Evolutionary conservation across 2,888 invertebrate genomes (phyloP).

Genomic region (Nebria brevicollis): DNA sequence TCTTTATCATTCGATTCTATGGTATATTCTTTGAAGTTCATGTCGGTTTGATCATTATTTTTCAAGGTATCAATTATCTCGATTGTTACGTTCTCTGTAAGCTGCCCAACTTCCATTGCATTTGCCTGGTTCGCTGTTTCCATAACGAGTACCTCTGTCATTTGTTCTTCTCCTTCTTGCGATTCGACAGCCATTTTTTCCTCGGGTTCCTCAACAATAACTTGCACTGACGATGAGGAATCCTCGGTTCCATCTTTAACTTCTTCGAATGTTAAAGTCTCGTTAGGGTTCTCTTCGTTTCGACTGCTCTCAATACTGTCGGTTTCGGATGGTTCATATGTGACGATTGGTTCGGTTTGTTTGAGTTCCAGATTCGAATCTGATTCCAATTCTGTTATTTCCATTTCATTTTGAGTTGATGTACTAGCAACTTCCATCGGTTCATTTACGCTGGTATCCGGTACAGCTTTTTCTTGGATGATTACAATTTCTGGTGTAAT

Average conservation of each 20-base stretch:
- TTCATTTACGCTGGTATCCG: constrained; percentile 25
- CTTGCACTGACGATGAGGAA: constrained; percentile 12
- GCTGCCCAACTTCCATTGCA: constrained; percentile 20
- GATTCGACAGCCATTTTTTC: neutral
- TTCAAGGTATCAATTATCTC: constrained; percentile 30
- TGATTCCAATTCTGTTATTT: neutral
- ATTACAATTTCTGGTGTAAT: neutral
- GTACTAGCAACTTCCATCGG: constrained; percentile 10
- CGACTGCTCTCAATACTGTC: neutral
- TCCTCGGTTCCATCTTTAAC: constrained; percentile 7
- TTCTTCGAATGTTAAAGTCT: constrained; percentile 29
- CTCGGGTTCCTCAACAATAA: constrained; percentile 22
- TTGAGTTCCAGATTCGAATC: neutral
- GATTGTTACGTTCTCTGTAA: constrained; percentile 28
- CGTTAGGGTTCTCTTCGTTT: constrained; percentile 20
- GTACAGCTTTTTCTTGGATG: neutral
- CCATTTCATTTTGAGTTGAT: neutral
- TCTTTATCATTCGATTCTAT: constrained; percentile 10
- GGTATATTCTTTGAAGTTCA: constrained; percentile 7
- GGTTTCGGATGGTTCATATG: neutral
- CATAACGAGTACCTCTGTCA: neutral
- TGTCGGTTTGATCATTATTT: constrained; percentile 4
- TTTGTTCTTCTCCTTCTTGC: constrained; percentile 3
- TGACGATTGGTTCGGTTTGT: constrained; percentile 15
- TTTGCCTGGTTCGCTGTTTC: constrained; percentile 15